Evolutionary conservation across 30 jellyfish, hydroid and myxozoan species (phyloP), one percentile per base, ranked within the genome.

Genomic region (Cassiopea andromeda): DNA sequence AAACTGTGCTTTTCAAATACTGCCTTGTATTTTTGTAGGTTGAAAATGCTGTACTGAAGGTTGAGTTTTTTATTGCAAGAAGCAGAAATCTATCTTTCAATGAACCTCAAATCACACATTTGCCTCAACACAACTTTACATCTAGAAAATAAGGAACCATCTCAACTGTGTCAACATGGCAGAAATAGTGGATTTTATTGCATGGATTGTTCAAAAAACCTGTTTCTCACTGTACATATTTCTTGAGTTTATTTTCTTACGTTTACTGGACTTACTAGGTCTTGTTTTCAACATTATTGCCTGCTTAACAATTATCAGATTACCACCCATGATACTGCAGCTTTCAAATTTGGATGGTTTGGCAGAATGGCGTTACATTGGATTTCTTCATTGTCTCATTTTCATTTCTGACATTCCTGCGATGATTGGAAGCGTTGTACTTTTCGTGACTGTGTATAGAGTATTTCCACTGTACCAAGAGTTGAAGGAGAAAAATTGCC

Each of bases 141-240:
- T 54, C 7, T 54, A 54, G 64, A 54, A 54, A 54, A 10, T 3
- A 54, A 54, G 64, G 64, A 54, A 54, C 12, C 12, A 10, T 54
- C 64, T 10, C 12, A 10, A 54, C 12, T 64, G 19, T 4, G 27
- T 64, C 79, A 70, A 15, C 50, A 94, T 94, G 98, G 90, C 98
- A 14, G 98, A 94, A 83, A 87, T 94, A 46, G 88, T 94, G 5
- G 98, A 94, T 68, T 94, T 97, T 60, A 94, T 94, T 12, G 89
- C 98, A 0, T 94, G 88, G 84, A 81, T 94, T 57, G 94, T 91
- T 15, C 91, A 90, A 43, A 94, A 94, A 85, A 85, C 97, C 59
- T 90, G 90, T 81, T 94, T 91, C 93, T 69, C 98, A 15, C 82
- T 90, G 3, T 80, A 87, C 58, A 82, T 94, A 45, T 91, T 81